These are phyloP conservation scores for Seira ritae DNA, from an alignment of 2,888 invertebrate species.

Conservation along the genomic window DNA sequence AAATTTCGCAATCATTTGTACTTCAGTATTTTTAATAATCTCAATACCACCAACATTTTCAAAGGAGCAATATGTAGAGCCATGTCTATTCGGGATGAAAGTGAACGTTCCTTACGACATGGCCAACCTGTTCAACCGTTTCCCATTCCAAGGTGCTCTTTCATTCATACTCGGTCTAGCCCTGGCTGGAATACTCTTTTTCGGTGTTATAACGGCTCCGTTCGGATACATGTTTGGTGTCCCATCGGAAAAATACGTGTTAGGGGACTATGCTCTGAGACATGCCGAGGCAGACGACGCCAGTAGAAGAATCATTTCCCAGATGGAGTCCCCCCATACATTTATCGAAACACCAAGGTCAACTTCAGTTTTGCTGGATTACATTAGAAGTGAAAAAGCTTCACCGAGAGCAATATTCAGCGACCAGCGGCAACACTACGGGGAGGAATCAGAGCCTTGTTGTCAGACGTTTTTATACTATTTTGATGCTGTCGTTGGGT, in stretches of 20 bases:
- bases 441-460: slow-evolving; percentile 20
- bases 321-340: background rate
- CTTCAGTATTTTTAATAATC: background rate
- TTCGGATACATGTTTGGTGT: slow-evolving; percentile 73
- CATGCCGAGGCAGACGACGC: slow-evolving; percentile 2
- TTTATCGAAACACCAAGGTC: slow-evolving; percentile 13
- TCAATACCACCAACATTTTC: background rate
- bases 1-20: too few relatives aligned
- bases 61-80: slow-evolving; percentile 69
- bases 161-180: slow-evolving; percentile 52
- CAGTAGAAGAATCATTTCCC: background rate
- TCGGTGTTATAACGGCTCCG: slow-evolving; percentile 72
- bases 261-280: slow-evolving; percentile 54
- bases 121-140: slow-evolving; percentile 68
- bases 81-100: slow-evolving; percentile 68
- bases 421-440: slow-evolving; percentile 24
- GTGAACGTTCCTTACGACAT: slow-evolving; percentile 69
- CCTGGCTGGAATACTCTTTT: slow-evolving; percentile 65
- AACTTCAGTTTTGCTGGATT: slow-evolving; percentile 29
- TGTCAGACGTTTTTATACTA: slow-evolving; percentile 45
- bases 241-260: slow-evolving; percentile 71
- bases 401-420: slow-evolving; percentile 47
- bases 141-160: slow-evolving; percentile 60
- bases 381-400: slow-evolving; percentile 35
- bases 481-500: slow-evolving; percentile 34